These are phyloP conservation scores for Syngnathus rostellatus DNA, from an alignment of 2,797 vertebrate genomes.

Conservation along the genomic window DNA sequence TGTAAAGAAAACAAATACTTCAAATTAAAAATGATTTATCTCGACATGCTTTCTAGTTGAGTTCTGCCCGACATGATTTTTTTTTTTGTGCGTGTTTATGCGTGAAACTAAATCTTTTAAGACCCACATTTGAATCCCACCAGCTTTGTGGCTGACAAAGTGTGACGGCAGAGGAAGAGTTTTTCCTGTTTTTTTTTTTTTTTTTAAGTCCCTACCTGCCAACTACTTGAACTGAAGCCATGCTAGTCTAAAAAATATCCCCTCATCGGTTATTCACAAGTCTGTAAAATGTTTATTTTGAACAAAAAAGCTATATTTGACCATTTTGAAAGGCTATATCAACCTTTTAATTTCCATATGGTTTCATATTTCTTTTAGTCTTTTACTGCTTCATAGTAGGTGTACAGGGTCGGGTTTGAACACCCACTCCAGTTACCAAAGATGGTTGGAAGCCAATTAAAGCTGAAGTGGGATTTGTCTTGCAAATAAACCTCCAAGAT, in stretches of 20 bases:
- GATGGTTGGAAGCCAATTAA: neutral
- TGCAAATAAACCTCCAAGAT: neutral
- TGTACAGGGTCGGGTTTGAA: neutral
- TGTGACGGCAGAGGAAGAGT: slow-evolving; percentile 11
- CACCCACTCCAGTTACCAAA: slow-evolving; percentile 1
- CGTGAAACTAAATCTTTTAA: slow-evolving; percentile 24
- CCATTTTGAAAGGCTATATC: no score
- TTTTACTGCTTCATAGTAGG: neutral
- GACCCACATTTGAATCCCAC: slow-evolving; percentile 20
- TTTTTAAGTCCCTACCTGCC: slow-evolving; percentile 24
- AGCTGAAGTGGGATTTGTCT: slow-evolving; percentile 2
- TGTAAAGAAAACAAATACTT: slow-evolving; percentile 1
- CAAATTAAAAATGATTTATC: slow-evolving; percentile 10
- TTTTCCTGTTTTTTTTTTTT: slow-evolving; percentile 27
- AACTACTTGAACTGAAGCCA: slow-evolving; percentile 30
- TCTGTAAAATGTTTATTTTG: no score
- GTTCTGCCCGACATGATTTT: neutral
- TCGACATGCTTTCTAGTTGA: neutral
- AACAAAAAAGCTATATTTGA: no score
- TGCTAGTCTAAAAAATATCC: neutral
- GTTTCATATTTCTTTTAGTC: neutral
- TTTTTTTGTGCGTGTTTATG: neutral
- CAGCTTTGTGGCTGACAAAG: slow-evolving; percentile 8
- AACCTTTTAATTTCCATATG: neutral
- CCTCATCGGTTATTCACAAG: neutral